These are phyloP conservation scores for Galagoides demidoff DNA, from an alignment of 2,797 vertebrate genomes.

Conservation along the genomic window DNA sequence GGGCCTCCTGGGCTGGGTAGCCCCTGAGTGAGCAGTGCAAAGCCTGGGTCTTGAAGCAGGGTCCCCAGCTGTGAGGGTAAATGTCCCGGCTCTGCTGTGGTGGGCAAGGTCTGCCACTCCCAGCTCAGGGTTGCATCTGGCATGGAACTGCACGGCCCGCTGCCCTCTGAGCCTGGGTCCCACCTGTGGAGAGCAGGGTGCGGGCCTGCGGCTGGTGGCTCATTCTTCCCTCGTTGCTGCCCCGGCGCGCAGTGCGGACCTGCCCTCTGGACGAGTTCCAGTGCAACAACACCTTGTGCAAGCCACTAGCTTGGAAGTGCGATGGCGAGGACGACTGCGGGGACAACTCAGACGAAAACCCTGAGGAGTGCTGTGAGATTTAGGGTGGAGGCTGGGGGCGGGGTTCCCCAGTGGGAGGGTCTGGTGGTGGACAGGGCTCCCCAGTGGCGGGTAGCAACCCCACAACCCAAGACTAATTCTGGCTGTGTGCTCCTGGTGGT, in stretches of 20 bases:
- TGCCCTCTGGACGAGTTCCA: conserved; percentile 96
- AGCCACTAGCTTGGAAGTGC: conserved; percentile 95
- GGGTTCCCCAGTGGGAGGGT: background rate
- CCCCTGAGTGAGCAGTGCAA: background rate
- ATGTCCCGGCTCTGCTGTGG: background rate
- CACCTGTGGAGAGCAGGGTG: background rate
- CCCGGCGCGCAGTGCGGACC: conserved; percentile 87
- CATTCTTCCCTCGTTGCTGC: background rate
- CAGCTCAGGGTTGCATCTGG: background rate
- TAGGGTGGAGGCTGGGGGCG: background rate
- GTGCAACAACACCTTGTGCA: conserved; percentile 97
- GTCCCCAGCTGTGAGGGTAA: background rate
- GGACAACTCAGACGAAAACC: conserved; percentile 96
- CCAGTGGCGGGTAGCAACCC: background rate
- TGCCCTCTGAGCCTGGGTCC: background rate
- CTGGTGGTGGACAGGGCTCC: fast-evolving
- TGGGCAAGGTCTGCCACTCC: background rate
- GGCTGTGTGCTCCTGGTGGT: background rate
- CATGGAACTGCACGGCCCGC: background rate
- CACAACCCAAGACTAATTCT: conserved; percentile 62
- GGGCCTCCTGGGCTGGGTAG: background rate
- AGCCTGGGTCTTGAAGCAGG: background rate
- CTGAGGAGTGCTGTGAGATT: conserved; percentile 92
- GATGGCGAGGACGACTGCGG: conserved; percentile 97
- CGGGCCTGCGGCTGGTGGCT: background rate